These are phyloP conservation scores for Gobionotothen gibberifrons DNA, from an alignment of 2,797 vertebrate species.

Conservation along the genomic window DNA sequence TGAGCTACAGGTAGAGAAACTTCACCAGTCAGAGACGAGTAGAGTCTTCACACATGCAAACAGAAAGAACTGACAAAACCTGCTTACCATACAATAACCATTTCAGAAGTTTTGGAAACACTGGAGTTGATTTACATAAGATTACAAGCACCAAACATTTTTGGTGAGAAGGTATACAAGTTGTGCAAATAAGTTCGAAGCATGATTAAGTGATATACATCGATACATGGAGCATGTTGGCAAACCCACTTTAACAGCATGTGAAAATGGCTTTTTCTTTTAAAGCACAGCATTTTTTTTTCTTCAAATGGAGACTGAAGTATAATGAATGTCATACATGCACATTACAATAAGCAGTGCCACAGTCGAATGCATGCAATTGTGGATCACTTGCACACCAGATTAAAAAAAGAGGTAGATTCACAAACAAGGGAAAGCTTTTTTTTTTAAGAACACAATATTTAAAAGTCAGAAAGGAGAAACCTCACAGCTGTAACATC, in stretches of 20 bases:
- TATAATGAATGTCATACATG: slow-evolving; percentile 33
- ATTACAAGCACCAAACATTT: slow-evolving; percentile 63
- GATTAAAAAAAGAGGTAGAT: slow-evolving; percentile 79
- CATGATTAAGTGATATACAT: slow-evolving; percentile 58
- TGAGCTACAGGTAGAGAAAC: slow-evolving; percentile 60
- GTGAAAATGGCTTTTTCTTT: slow-evolving; percentile 34
- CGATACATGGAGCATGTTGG: slow-evolving; percentile 42
- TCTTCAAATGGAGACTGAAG: slow-evolving; percentile 20
- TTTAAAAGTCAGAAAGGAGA: slow-evolving; percentile 42
- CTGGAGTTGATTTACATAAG: slow-evolving; percentile 70
- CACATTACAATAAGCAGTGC: slow-evolving; percentile 38
- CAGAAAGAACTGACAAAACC: slow-evolving; percentile 45
- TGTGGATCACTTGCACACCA: slow-evolving; percentile 51
- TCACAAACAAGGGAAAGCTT: slow-evolving; percentile 64
- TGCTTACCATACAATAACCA: slow-evolving; percentile 20
- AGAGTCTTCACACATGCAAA: slow-evolving; percentile 70
- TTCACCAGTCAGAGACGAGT: slow-evolving; percentile 49
- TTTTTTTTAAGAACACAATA: slow-evolving; percentile 30
- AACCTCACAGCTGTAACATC: slow-evolving; percentile 57
- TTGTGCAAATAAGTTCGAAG: slow-evolving; percentile 76
- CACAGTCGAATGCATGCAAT: slow-evolving; percentile 67
- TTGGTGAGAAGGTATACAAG: slow-evolving; percentile 67
- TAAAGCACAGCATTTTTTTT: slow-evolving; percentile 32
- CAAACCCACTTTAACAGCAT: slow-evolving; percentile 45
- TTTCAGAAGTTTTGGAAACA: slow-evolving; percentile 72